Base-by-base conservation (phyloP, 2,113 vertebrate species). In the Dolichallabes microphthalmus region DNA sequence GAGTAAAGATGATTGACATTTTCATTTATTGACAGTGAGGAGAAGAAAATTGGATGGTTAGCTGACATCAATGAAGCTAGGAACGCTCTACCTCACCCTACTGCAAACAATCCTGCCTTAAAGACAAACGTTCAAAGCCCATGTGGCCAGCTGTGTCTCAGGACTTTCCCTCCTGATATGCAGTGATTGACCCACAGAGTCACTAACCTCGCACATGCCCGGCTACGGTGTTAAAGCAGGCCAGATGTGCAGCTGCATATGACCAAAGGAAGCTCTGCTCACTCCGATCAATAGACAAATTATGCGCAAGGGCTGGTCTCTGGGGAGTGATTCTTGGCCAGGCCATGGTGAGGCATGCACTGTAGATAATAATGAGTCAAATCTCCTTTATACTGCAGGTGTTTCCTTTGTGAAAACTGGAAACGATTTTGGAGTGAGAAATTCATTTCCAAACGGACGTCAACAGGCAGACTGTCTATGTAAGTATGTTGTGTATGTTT, bases 231-330 rank as follows among this genome's bases (percentile, higher is more conserved):
- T 60, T 60, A 32, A 32, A 60, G 55, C 55, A 60, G 10, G 30
- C 55, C 76, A 79, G 55, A 30, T 79, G 76, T 79, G 55, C 76
- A 78, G 76, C 17, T 58, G 53, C 17, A 78, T 78, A 78, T 35
- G 19, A 3, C 76, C 20, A 10, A 78, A 58, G 55, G 17, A 58
- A 78, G 32, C 30, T 58, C 10, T 0, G 10, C 55, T 79, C 57
- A 14, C 0, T 6, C 27, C 55, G 3, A 60, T 79, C 76, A 60
- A 79, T 35, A 30, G 53, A 2, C 17, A 58, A 58, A 78, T 78
- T 78, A 78, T 22, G 27, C n/a, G 32, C 52, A 55, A 53, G 74
- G 22, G 27, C 52, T 9, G 52, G 52, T 53, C 76, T 79, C 55
- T 79, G 55, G 35, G 20, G 30, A 55, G 30, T 60, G 30, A 79